Conservation (phyloP, 2,888 invertebrate species). For the Synanthedon andrenaeformis region DNA sequence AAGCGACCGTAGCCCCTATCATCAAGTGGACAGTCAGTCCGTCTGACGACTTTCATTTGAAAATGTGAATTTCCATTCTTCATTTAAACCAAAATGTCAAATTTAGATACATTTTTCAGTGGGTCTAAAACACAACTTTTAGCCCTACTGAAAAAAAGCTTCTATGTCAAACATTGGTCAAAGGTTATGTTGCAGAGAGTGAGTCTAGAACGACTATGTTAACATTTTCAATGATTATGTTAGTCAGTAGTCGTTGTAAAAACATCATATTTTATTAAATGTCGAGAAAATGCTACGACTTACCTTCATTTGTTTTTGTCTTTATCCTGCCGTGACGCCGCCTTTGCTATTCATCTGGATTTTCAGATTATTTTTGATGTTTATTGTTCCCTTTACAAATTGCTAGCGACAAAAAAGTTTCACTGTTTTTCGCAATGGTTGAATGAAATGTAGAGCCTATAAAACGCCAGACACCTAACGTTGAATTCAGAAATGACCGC, state of each 20-base stretch:
- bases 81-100: no score
- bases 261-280: constrained; percentile 26
- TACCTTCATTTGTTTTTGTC: constrained; percentile 31
- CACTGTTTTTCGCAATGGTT: constrained; percentile 8
- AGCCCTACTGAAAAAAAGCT: no score
- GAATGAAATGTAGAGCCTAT: neutral
- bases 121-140: no score
- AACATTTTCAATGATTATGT: neutral
- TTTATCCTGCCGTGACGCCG: constrained; percentile 23
- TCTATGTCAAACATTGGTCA: no score
- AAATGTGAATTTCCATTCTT: no score
- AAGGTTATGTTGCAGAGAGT: no score
- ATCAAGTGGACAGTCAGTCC: no score
- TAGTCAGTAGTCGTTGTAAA: neutral
- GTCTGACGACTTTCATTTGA: no score
- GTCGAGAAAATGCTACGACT: constrained; percentile 23
- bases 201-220: no score
- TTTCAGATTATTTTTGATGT: constrained; percentile 39
- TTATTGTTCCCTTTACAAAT: constrained; percentile 39
- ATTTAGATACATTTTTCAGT: no score
- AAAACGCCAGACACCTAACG: neutral
- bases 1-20: no score
- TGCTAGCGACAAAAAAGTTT: constrained; percentile 21
- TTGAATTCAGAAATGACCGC: constrained; percentile 2
- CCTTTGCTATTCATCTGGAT: constrained; percentile 39